Evolutionary conservation across 2,888 invertebrate species (phyloP).

Genomic region (Drosophila mimetica): DNA sequence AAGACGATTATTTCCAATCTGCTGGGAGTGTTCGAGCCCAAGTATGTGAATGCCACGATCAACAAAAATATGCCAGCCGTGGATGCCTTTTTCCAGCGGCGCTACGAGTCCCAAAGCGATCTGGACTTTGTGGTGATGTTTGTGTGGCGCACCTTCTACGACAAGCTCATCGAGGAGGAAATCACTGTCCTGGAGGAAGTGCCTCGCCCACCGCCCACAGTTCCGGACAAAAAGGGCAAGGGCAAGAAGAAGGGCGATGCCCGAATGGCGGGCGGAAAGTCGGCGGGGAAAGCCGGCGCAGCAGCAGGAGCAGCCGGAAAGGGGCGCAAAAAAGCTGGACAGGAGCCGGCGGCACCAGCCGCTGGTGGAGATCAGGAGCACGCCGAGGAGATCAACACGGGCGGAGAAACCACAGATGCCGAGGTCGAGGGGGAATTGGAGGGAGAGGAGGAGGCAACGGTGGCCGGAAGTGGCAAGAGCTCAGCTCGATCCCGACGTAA

Average conservation of each 20-base stretch:
- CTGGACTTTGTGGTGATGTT: conserved; percentile 87
- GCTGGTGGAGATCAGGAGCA: conserved; percentile 26
- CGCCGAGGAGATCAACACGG: conserved; percentile 44
- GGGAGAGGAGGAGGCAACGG: conserved; percentile 66
- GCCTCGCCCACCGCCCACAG: conserved; percentile 83
- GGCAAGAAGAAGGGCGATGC: conserved; percentile 63
- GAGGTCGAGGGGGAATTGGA: conserved; percentile 63
- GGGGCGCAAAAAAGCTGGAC: conserved; percentile 59
- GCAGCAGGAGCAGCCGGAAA: conserved; percentile 17
- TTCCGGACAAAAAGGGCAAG: conserved; percentile 81
- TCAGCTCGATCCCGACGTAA: conserved; percentile 71
- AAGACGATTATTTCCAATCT: conserved; percentile 86
- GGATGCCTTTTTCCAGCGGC: conserved; percentile 86
- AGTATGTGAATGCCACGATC: conserved; percentile 77
- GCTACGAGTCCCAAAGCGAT: conserved; percentile 84
- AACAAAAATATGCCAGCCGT: conserved; percentile 86
- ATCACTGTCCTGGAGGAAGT: conserved; percentile 89
- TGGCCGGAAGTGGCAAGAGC: conserved; percentile 72
- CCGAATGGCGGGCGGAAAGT: conserved; percentile 31
- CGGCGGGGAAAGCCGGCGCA: conserved; percentile 17
- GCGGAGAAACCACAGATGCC: conserved; percentile 50
- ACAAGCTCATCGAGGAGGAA: conserved; percentile 90
- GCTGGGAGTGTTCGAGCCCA: conserved; percentile 82
- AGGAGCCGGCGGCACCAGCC: conserved; percentile 36
- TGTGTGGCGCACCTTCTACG: conserved; percentile 89